A percentile compares a stretch with the other conserved stretches of the same genome.
These are phyloP conservation scores for Maccullochella peelii DNA, from an alignment of 2,113 vertebrate species.

Conservation along the genomic window DNA sequence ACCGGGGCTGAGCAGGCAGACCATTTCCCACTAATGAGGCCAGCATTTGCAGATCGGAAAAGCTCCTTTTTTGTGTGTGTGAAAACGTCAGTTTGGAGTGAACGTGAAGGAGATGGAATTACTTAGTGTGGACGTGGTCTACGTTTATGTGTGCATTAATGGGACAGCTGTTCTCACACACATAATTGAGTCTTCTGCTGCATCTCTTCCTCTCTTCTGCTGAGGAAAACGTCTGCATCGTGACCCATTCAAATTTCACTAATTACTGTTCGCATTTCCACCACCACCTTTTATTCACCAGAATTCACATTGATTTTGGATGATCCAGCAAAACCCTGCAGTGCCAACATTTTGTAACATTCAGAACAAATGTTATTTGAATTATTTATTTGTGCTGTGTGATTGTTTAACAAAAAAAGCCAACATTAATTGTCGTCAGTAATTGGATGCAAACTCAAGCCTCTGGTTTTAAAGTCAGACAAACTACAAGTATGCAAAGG, in stretches of 20 bases:
- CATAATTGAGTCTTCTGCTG: background rate
- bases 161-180: constrained; percentile 9
- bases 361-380: background rate
- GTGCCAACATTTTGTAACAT: background rate
- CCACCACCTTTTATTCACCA: background rate
- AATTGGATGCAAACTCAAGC: constrained; percentile 2
- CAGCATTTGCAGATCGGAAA: background rate
- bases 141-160: background rate
- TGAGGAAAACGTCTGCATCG: background rate
- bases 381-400: no score
- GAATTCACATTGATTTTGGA: background rate
- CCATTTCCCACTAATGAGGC: background rate
- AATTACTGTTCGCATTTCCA: background rate
- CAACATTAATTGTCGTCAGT: background rate
- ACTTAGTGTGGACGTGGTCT: background rate
- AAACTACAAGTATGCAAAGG: background rate
- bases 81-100: background rate
- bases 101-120: no score
- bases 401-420: no score
- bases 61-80: background rate
- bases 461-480: background rate
- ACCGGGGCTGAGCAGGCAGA: no score
- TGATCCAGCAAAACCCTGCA: background rate
- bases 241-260: background rate
- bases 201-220: background rate